Evolutionary conservation across 2,113 vertebrate species (phyloP), one percentile per base, ranked within the genome.

Genomic region (Cheilinus undulatus): DNA sequence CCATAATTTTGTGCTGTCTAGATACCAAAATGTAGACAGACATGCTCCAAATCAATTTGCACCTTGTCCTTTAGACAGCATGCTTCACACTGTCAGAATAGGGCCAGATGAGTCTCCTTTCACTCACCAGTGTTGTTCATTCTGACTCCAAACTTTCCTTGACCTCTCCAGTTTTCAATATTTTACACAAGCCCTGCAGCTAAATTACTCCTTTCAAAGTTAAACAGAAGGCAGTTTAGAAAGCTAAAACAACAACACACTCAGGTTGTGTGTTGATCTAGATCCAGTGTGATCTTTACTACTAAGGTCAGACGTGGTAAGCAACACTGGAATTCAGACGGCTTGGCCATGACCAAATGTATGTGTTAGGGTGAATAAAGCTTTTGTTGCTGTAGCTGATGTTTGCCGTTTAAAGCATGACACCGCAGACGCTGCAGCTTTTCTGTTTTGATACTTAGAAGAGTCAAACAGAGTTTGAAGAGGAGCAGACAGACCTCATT

Each of bases 141-240:
- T 73, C 45, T 73, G 38, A 52, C 57, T 78, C 38, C 9, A 42
- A 73, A 36, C 51, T 68, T 77, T 27, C 58, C 40, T 60, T 66
- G 66, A 46, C 63, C 52, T 56, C 49, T 23, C 8, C 24, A 68
- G 45, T 20, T 49, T 50, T 4, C 52, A 38, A 63, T 65, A 59
- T 66, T 61, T 60, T 43, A 82, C 17, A 27, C 2, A 54, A 54
- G 17, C 54, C 72, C 59, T 34, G 34, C 20, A 67, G 76, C 26
- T 5, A 48, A 56, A 61, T 46, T 7, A 69, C 19, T 48, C 5
- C 12, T 73, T 68, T 46, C 64, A 23, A 63, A 57, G 24, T 32
- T 43, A 49, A 45, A 63, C 10, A 15, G 54, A 1, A 28, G 38
- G 40, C 15, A 50, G 15, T 12, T 40, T 45, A 45, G 40, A n/a